Evolutionary conservation across 2,113 vertebrate genomes (phyloP).

Genomic region (Bathybates hornii): DNA sequence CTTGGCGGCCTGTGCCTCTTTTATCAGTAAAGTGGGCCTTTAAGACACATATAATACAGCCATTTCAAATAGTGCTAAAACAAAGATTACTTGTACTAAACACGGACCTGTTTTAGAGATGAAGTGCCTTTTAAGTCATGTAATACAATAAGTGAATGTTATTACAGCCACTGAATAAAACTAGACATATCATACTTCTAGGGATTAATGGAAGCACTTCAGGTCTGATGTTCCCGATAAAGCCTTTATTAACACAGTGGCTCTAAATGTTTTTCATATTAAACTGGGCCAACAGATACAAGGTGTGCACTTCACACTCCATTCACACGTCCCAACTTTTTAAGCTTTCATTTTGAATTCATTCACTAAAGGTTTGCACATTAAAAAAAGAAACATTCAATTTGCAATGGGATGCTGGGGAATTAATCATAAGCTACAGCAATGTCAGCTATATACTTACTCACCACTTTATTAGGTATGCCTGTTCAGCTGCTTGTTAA

Average conservation of each 20-base stretch:
- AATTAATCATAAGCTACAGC: not conserved
- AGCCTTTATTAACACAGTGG: not conserved
- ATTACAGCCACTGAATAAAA: not conserved
- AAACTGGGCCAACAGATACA: not conserved
- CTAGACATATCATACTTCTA: not conserved
- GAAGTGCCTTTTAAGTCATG: not conserved
- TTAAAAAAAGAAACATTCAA: not conserved
- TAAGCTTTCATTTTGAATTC: not conserved
- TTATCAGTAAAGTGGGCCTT: not conserved
- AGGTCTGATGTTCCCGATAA: not conserved
- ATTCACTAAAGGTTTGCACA: not conserved
- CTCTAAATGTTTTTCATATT: constrained; percentile 1
- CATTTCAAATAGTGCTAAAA: not conserved
- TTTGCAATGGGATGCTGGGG: not conserved
- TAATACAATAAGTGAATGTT: not conserved
- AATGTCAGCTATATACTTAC: not conserved
- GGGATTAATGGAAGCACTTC: constrained; percentile 9
- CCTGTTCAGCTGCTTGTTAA: not conserved
- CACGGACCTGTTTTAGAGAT: not conserved
- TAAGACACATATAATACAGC: not conserved
- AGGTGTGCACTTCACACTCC: not conserved
- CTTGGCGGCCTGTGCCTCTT: not conserved
- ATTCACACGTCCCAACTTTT: not conserved
- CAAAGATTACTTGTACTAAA: not conserved
- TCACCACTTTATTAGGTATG: not conserved